A percentile compares a stretch with the other conserved stretches of the same genome.
Conservation (phyloP, 2,797 vertebrate genomes). For the Periparus ater region DNA sequence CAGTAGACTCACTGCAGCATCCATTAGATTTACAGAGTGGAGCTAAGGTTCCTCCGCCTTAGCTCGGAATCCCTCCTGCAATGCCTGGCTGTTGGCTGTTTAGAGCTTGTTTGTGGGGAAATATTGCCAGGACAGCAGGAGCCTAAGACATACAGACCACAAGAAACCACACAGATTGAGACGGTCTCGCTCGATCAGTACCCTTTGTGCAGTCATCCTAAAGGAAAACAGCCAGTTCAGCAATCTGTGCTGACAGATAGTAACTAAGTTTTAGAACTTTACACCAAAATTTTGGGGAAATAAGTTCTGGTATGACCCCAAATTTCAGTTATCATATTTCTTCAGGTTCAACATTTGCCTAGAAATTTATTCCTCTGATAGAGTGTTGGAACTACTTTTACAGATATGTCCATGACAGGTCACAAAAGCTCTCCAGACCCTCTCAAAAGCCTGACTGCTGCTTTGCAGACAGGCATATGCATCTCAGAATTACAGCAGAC, state of each 20-base stretch:
- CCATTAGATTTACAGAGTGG: background rate
- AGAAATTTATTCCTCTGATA: background rate
- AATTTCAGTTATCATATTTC: background rate
- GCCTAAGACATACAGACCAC: background rate
- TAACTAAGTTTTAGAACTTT: background rate
- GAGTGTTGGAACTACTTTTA: background rate
- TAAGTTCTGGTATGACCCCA: fast-evolving
- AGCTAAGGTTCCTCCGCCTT: background rate
- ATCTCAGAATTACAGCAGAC: background rate
- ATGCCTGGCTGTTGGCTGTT: background rate
- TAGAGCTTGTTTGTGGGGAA: background rate
- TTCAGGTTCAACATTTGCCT: background rate
- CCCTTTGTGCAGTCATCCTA: background rate
- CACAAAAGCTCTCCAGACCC: background rate
- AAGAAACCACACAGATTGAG: background rate
- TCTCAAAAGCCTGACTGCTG: background rate
- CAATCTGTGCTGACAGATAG: background rate
- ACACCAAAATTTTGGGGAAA: background rate
- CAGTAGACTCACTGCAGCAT: background rate
- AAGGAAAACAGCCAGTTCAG: background rate
- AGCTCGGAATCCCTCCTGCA: background rate
- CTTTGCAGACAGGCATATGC: background rate
- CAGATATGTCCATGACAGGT: fast-evolving
- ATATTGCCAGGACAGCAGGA: background rate
- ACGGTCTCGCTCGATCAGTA: background rate